Percentiles rank a stretch among this genome's conserved stretches.
Evolutionary conservation across 2,113 vertebrate genomes (phyloP).

Genomic region (Steatornis caripensis): DNA sequence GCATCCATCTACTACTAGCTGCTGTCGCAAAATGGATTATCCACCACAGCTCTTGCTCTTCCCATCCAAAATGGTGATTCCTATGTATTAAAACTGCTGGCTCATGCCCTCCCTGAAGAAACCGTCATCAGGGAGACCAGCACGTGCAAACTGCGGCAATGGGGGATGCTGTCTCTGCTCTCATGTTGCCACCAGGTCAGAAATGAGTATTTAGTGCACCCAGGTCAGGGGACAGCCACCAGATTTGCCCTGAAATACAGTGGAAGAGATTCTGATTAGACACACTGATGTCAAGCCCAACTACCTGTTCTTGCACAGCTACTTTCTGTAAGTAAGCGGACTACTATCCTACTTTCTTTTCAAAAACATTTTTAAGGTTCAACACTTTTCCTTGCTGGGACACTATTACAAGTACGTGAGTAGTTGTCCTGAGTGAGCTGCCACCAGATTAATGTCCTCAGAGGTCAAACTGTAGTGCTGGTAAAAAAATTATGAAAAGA

Average conservation of each 20-base stretch:
- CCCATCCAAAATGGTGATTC: background rate
- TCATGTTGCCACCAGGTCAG: background rate
- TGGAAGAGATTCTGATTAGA: background rate
- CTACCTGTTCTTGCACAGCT: background rate
- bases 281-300: background rate
- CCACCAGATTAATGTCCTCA: background rate
- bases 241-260: background rate
- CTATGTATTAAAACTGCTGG: background rate
- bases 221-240: background rate
- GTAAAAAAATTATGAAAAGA: background rate
- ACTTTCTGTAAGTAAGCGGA: background rate
- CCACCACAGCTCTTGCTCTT: background rate
- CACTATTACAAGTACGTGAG: background rate
- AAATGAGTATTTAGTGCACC: background rate
- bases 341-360: background rate
- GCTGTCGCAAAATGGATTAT: background rate
- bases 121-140: background rate
- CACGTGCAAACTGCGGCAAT: background rate
- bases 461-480: background rate
- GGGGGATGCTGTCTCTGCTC: background rate
- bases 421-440: background rate
- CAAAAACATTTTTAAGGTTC: background rate
- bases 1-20: background rate
- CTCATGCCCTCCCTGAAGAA: background rate
- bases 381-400: background rate